Percentiles rank a stretch among this genome's conserved stretches.
Conservation (phyloP, 2,113 vertebrate genomes). For the Oreochromis tanganicae region DNA sequence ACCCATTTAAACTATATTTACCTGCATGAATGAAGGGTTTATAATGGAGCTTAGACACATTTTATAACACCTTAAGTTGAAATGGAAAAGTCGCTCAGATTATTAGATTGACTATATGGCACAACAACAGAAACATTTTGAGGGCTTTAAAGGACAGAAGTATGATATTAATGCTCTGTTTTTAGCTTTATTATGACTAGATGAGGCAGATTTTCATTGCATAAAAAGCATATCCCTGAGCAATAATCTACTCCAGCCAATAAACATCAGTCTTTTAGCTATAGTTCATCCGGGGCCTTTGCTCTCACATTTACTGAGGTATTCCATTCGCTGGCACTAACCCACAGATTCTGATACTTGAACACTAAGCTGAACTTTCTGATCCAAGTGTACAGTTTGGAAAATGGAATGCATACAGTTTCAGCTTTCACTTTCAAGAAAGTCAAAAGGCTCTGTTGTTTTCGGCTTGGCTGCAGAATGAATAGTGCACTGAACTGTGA, state of each 20-base stretch:
- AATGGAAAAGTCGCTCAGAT: background rate
- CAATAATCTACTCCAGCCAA: background rate
- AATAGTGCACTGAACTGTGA: conserved; percentile 63
- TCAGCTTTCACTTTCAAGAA: conserved; percentile 60
- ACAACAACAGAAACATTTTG: background rate
- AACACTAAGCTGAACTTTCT: background rate
- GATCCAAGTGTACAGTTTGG: conserved; percentile 20
- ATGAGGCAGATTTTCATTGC: conserved; percentile 4
- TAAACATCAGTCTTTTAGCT: conserved; percentile 17
- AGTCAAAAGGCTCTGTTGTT: conserved; percentile 43
- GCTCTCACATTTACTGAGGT: background rate
- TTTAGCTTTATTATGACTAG: background rate
- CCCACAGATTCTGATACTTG: background rate
- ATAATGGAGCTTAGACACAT: background rate
- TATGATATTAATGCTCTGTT: background rate
- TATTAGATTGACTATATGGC: background rate
- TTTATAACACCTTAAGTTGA: background rate
- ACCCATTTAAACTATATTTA: background rate
- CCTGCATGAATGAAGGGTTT: background rate
- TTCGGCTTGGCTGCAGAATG: conserved; percentile 44
- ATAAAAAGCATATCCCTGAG: conserved; percentile 1
- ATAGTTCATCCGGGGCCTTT: conserved; percentile 19
- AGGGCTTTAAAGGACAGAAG: background rate
- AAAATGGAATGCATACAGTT: conserved; percentile 34
- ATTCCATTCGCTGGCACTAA: background rate